Evolutionary conservation across 1,140 invertebrate genomes (phyloP).

Genomic region (Pseudobourletiella spinata): DNA sequence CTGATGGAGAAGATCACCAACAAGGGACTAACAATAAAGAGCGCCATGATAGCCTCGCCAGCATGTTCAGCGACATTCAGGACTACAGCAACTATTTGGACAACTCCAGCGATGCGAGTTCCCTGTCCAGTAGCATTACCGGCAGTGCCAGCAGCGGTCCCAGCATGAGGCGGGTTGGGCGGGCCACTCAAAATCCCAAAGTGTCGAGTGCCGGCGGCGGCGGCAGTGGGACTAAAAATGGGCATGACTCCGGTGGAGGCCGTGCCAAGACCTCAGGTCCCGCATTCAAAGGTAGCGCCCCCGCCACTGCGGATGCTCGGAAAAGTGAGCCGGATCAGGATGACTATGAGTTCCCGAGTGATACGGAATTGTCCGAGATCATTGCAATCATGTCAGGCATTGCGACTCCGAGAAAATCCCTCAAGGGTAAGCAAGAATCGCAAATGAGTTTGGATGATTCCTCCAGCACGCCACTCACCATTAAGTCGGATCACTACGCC

Average conservation of each 20-base stretch:
- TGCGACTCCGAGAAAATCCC: background rate
- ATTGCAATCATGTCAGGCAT: slow-evolving; percentile 7
- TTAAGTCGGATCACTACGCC: background rate
- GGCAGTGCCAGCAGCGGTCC: background rate
- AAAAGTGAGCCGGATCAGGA: no score
- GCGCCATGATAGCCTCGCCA: background rate
- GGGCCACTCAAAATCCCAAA: no score
- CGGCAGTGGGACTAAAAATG: no score
- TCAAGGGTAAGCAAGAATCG: background rate
- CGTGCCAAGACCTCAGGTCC: background rate
- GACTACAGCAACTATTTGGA: background rate
- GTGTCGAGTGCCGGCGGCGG: no score
- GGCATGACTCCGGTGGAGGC: background rate
- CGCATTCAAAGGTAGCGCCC: background rate
- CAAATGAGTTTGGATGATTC: no score
- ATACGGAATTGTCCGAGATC: background rate
- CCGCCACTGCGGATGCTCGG: background rate
- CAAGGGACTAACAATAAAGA: background rate
- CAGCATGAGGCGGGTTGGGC: background rate
- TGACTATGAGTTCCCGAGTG: slow-evolving; percentile 1
- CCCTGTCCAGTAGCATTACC: background rate
- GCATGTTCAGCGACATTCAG: background rate
- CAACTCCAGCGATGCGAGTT: background rate
- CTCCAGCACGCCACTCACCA: no score
- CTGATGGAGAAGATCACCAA: background rate